Conservation (phyloP, 2,888 invertebrate species). For the Harpalus rubripes region DNA sequence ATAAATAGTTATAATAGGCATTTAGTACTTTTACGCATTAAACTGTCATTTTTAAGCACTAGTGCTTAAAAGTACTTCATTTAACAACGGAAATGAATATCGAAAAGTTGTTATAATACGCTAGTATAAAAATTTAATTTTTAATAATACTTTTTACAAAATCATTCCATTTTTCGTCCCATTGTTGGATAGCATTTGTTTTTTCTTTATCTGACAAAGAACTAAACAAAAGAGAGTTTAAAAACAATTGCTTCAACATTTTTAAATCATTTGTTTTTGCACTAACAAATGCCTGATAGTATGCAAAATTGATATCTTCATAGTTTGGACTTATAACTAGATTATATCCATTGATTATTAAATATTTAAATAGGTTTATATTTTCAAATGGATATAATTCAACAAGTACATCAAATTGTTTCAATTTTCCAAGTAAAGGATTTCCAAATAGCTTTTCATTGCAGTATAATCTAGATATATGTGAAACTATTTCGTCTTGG, state of each 20-base stretch:
- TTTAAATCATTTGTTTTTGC: slow-evolving; percentile 82
- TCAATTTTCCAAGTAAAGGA: slow-evolving; percentile 81
- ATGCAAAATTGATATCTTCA: too few species aligned
- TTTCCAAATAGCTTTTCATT: slow-evolving; percentile 88
- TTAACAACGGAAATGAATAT: too few species aligned
- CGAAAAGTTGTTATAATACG: too few species aligned
- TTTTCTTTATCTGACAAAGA: slow-evolving; percentile 79
- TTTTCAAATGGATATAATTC: slow-evolving; percentile 85
- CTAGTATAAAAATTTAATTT: too few species aligned
- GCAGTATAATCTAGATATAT: slow-evolving; percentile 84
- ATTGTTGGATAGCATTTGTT: slow-evolving; percentile 78
- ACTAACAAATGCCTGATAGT: slow-evolving; percentile 82
- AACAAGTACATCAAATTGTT: slow-evolving; percentile 83
- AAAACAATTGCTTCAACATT: slow-evolving; percentile 85
- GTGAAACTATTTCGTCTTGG: slow-evolving; percentile 87
- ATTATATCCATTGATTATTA: slow-evolving; percentile 72
- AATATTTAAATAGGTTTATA: too few species aligned
- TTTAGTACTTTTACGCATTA: too few species aligned
- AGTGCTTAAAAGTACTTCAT: too few species aligned
- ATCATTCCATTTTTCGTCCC: slow-evolving; percentile 80
- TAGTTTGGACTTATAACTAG: slow-evolving; percentile 80
- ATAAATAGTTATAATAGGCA: too few species aligned
- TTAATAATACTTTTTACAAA: neutral
- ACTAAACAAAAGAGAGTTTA: slow-evolving; percentile 87
- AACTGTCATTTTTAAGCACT: too few species aligned